phyloP scores from a whole-genome alignment of 2,797 vertebrate species.

The Todus mexicanus region DNA sequence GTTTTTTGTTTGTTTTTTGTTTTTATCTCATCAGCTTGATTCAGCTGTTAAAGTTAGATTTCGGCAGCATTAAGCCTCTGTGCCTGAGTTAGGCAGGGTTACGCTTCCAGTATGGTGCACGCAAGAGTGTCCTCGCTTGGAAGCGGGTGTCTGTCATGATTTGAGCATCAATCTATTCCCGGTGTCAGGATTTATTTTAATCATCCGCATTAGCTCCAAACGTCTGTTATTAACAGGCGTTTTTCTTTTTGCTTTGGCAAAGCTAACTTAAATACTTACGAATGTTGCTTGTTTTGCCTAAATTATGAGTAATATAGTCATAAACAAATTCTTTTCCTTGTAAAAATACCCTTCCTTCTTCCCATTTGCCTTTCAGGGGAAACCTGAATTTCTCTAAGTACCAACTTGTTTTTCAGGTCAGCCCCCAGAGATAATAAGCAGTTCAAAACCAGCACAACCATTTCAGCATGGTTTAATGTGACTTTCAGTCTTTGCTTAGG shows the following conservation, averaged over 20 bases:
- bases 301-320: neutral
- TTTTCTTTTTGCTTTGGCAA: neutral
- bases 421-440: conserved; percentile 25
- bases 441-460: conserved; percentile 44
- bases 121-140: neutral
- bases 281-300: conserved; percentile 30
- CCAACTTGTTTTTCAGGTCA: conserved; percentile 60
- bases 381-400: conserved; percentile 37
- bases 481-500: conserved; percentile 45
- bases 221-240: neutral
- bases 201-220: neutral
- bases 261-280: conserved; percentile 8
- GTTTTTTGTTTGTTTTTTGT: neutral
- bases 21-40: neutral
- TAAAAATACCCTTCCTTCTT: conserved; percentile 27
- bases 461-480: conserved; percentile 13
- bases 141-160: neutral
- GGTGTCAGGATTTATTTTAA: conserved; percentile 1
- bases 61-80: neutral
- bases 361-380: conserved; percentile 3
- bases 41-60: conserved; percentile 33
- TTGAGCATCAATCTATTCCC: neutral
- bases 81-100: neutral
- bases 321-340: conserved; percentile 27
- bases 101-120: neutral